Evolutionary conservation across 2,888 invertebrate genomes (phyloP).

Genomic region (Physocephala rufipes): DNA sequence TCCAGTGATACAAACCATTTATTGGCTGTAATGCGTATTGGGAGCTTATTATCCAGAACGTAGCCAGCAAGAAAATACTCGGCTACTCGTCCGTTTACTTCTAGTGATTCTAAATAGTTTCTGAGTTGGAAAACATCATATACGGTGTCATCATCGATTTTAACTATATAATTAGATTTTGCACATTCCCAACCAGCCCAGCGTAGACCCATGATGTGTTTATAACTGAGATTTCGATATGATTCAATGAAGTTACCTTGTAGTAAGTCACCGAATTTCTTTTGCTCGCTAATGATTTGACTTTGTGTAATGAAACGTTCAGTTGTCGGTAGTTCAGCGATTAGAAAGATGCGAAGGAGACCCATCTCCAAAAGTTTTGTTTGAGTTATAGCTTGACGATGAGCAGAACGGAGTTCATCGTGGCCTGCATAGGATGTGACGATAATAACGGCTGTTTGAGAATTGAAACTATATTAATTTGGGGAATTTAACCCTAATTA

Average conservation of each 20-base stretch:
- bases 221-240: constrained; percentile 82
- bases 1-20: constrained; percentile 82
- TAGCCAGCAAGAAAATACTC: constrained; percentile 72
- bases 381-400: constrained; percentile 73
- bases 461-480: background rate
- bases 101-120: constrained; percentile 64
- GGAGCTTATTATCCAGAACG: constrained; percentile 72
- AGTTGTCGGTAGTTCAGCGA: constrained; percentile 70
- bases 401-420: constrained; percentile 74
- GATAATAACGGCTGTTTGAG: constrained; percentile 66
- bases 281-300: constrained; percentile 72
- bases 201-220: constrained; percentile 82
- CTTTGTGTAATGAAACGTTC: constrained; percentile 69
- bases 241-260: constrained; percentile 82
- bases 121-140: constrained; percentile 73
- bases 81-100: constrained; percentile 56
- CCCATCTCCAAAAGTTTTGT: constrained; percentile 70
- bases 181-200: constrained; percentile 76
- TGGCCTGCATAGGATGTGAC: constrained; percentile 83
- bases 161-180: constrained; percentile 73
- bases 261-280: constrained; percentile 74
- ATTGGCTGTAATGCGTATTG: constrained; percentile 74
- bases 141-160: constrained; percentile 85
- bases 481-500: background rate
- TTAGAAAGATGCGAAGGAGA: constrained; percentile 74